Evolutionary conservation across 64 coral and sea anemone genomes (phyloP), one percentile per base, ranked within the genome.

Genomic region (Platygyra sinensis): DNA sequence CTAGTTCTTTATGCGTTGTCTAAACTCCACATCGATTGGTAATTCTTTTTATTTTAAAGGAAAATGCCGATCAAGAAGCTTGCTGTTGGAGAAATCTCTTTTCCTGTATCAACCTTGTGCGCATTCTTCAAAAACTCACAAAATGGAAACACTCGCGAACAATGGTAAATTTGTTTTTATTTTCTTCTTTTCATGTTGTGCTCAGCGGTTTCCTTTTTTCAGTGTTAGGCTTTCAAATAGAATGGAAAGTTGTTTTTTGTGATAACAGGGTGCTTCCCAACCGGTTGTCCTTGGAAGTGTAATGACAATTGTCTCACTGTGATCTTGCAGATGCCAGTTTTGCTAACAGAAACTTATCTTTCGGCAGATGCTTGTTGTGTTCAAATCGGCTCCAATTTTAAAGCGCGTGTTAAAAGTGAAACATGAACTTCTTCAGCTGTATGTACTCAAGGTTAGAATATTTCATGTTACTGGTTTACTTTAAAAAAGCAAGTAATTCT

Each of bases 71-170:
- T 78, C 79, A 88, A 5, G 96, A 98, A 51, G 87, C 87, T 24
- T 98, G 93, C 55, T 98, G 96, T 80, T 98, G 96, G 96, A 90
- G 96, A 33, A 98, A 98, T 50, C 60, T 98, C 83, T 98, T 93
- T 86, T 98, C 96, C 19, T 98, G 96, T 42, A 95, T 98, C 29
- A 98, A 98, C 76, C 87, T 98, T 33, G 87, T 95, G 19, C 91
- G 96, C 16, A 95, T 98, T 90, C 94, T 98, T 28, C 96, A 98
- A 46, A 98, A 98, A 69, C 83, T 98, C 8, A 98, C 96, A 12
- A 98, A 98, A 38, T 98, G 96, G 96, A 98, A 98, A 89, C 96
- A 98, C 46, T 98, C 96, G 4, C 89, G 96, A 80, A 98, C 96
- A 11, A 98, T 98, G 96, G 93, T 98, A 86, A 55, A 63, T 20